Evolutionary conservation across 2,888 invertebrate genomes (phyloP), one percentile per base, ranked within the genome.

Genomic region (Oscheius myriophilus): DNA sequence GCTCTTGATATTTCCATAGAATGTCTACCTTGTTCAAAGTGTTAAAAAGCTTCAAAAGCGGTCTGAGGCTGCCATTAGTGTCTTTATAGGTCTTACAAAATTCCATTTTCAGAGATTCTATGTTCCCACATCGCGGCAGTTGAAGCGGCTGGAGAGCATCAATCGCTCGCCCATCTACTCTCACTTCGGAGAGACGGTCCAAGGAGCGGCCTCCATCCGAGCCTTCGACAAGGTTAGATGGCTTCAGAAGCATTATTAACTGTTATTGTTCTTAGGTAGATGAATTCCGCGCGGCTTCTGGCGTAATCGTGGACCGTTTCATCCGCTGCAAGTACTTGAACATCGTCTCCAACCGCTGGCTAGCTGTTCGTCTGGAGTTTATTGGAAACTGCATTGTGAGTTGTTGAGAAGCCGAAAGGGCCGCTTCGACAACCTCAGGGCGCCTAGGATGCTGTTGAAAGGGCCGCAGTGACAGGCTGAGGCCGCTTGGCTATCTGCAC

Each of bases 341-440:
- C 67, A 68, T 82, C 14, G 78, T 83, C 18, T 71, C 85, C 9
- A 86, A 86, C 69, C 73, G 85, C 16, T 97, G 97, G 97, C 89
- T 98, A 79, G 94, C 95, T 1, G 91, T 97, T 41, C 91, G 96
- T 43, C 89, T 98, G 72, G 97, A 98, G 89, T 93, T 95, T 91
- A 92, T 97, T 69, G 97, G 96, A 78, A 97, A 96, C 89, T 89
- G 93, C 73, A 93, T 97, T 79, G 95, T 96, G 9, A 53, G 16
- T 16, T 7, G 2, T 23, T 23, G 4, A 33, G 33, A 33, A 33
- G 33, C 9, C 4, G 33, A 6, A 9, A 33, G 9, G 3, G 33
- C 33, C 33, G 33, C 33, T 33, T 3, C 9, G 33, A 9, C 33
- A 33, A 6, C 9, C 33, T 33, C 33, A 33, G 33, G 33, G 4